Conservation (phyloP, 2,888 invertebrate species). For the Ditula angustiorana region DNA sequence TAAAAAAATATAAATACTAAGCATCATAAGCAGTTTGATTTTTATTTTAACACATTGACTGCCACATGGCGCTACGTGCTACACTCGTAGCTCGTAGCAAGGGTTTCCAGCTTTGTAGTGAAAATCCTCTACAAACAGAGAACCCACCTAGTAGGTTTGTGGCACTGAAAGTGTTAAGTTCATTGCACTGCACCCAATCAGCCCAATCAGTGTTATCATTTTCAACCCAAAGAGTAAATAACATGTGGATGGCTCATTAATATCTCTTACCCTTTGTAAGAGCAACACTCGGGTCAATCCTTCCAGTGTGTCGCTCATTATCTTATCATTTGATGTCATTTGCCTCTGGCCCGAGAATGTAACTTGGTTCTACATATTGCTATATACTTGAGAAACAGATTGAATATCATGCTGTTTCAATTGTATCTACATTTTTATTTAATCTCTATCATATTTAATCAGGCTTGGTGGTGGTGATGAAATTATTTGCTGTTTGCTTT, state of each 20-base stretch:
- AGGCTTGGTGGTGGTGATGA: neutral
- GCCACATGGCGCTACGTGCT: no score
- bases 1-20: no score
- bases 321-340: constrained; percentile 63
- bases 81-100: no score
- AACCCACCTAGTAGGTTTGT: neutral
- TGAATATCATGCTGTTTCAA: neutral
- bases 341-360: constrained; percentile 53
- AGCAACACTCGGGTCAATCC: constrained; percentile 65
- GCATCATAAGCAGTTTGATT: no score
- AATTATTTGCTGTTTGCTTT: constrained; percentile 17
- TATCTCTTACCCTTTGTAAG: constrained; percentile 49
- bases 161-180: constrained; percentile 7
- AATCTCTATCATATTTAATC: neutral
- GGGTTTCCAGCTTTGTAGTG: no score
- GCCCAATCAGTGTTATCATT: constrained; percentile 6
- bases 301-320: constrained; percentile 52
- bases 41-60: no score
- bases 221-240: constrained; percentile 5
- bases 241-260: constrained; percentile 36
- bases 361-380: neutral
- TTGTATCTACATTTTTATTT: neutral
- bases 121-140: no score
- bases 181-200: no score
- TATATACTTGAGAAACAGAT: neutral